Conservation (phyloP, 2,113 vertebrate genomes). For the Laticauda laticaudata region DNA sequence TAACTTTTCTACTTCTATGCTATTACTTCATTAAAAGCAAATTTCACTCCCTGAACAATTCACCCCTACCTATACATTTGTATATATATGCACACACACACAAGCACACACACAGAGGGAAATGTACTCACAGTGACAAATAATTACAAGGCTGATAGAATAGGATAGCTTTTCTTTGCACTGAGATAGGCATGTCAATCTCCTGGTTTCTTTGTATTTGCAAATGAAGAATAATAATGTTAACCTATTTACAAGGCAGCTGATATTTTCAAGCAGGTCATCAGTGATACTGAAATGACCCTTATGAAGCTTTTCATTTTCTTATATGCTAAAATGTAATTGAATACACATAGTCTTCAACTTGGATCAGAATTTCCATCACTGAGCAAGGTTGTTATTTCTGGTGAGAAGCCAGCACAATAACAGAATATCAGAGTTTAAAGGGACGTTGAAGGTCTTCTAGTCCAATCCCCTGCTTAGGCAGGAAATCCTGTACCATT, state of each 20-base stretch:
- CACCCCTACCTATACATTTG: not conserved
- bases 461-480: too few relatives aligned
- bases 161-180: not conserved
- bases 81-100: too few relatives aligned
- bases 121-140: not conserved
- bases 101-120: not conserved
- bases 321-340: not conserved
- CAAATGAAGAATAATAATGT: not conserved
- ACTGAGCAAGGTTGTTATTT: too few relatives aligned
- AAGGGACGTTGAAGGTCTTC: too few relatives aligned
- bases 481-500: too few relatives aligned
- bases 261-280: not conserved
- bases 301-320: not conserved
- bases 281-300: not conserved
- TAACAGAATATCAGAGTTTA: too few relatives aligned
- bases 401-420: too few relatives aligned
- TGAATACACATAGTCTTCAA: not conserved
- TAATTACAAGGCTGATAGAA: not conserved
- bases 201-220: not conserved
- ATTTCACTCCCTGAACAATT: not conserved
- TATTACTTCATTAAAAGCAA: conserved; percentile 62
- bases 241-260: not conserved
- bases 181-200: not conserved
- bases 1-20: conserved; percentile 69
- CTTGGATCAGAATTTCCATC: too few relatives aligned